Evolutionary conservation across 2,113 vertebrate species (phyloP), one percentile per base, ranked within the genome.

Genomic region (Pterocles orientalis): DNA sequence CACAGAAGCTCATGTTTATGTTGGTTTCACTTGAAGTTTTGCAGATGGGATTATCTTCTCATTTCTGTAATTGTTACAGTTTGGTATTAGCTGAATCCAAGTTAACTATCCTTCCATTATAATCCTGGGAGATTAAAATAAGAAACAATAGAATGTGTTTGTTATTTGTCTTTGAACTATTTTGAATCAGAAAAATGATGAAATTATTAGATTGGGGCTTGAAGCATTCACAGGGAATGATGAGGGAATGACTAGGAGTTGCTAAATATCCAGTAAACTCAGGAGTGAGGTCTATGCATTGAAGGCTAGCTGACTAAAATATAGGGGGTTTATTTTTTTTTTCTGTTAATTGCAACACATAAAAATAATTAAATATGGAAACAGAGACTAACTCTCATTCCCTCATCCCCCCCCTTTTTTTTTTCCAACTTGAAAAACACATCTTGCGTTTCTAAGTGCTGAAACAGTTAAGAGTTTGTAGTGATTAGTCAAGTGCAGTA

Each of bases 371-470:
- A 68, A 73, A 58, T 31, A 43, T 26, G 7, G 26, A 61, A 92
- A 56, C 3, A 8, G 15, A 39, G 16, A 28, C 12, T 39, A 65
- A 36, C 16, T 61, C 18, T 33, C 10, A 9, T 16, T 2, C 6
- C 10, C 4, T 1, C 17, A 17, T 28, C 15, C 26, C 24, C 4
- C 6, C 20, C 1, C 0, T 1, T 31, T 24, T 48, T n/a, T n/a
- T 34, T 45, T 45, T 9, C 7, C 26, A 34, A 43, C 23, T 53
- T 61, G 39, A 69, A 84, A 78, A 88, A 73, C 12, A 9, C 17
- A 20, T 56, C 36, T 53, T 78, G 24, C 3, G 10, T 62, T 75
- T 58, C 11, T 25, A 57, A 28, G 39, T 75, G 25, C 29, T 70
- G 43, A 36, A 84, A 10, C 13, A 58, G 18, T 26, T 69, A 53